Evolutionary conservation across 2,113 vertebrate genomes (phyloP).

Genomic region (Electrona antarctica): DNA sequence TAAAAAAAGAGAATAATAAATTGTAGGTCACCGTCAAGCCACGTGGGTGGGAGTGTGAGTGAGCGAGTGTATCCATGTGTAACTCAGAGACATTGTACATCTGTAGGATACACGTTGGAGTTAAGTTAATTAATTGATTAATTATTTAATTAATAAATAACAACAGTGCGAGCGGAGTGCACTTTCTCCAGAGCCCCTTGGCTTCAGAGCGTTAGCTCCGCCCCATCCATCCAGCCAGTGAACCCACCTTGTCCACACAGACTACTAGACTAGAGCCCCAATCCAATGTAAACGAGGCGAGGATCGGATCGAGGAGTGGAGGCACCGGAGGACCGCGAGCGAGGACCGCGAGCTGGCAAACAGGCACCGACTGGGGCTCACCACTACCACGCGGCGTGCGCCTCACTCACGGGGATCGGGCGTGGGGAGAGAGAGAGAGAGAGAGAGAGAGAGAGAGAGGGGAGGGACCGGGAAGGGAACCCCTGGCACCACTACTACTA

Average conservation of each 20-base stretch:
- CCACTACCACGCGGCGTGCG: constrained; percentile 2
- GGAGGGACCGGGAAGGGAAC: constrained; percentile 15
- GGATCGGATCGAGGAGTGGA: neutral
- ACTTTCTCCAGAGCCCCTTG: constrained; percentile 74
- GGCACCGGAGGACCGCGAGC: neutral
- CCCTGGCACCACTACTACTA: no score
- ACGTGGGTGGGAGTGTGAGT: no score
- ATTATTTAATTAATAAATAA: no score
- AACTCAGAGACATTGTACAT: no score
- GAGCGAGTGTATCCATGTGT: no score
- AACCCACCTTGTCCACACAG: constrained; percentile 61
- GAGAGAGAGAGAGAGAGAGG: neutral
- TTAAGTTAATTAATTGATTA: no score
- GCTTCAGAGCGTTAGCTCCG: constrained; percentile 65
- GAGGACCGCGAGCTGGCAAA: constrained; percentile 28
- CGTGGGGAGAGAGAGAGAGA: neutral
- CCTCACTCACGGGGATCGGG: neutral
- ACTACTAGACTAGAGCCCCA: no score
- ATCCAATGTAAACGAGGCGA: constrained; percentile 35
- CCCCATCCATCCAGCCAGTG: constrained; percentile 64
- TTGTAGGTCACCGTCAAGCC: no score
- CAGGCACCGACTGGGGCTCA: neutral
- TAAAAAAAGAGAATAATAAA: no score
- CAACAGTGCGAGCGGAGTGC: constrained; percentile 14
- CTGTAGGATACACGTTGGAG: no score